These are phyloP conservation scores for Tethya wilhelma DNA, from an alignment of 37 sponge, comb jelly and placozoan genomes.

Conservation along the genomic window DNA sequence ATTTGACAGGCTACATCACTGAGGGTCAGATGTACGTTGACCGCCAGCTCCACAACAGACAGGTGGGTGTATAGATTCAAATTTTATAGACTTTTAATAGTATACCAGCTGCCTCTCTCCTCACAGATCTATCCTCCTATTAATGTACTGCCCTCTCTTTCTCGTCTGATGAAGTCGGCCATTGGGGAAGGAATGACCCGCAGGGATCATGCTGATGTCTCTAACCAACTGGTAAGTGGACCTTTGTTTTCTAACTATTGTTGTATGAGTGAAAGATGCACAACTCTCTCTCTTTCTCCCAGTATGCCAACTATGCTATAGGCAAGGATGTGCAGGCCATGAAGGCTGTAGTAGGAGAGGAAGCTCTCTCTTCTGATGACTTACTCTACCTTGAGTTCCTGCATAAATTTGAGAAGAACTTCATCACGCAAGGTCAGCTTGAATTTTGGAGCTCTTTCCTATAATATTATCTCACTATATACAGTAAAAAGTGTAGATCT, in stretches of 20 bases:
- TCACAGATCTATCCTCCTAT: conserved; percentile 96
- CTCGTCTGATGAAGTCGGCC: conserved; percentile 99
- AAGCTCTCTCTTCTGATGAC: conserved; percentile 95
- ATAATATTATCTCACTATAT: background rate
- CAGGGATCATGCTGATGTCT: conserved; percentile 97
- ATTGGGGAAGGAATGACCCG: conserved; percentile 99
- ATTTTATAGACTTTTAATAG: background rate
- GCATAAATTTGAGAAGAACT: conserved; percentile 99
- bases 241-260: background rate
- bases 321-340: conserved; percentile 99
- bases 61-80: conserved; percentile 35
- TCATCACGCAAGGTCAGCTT: conserved; percentile 90
- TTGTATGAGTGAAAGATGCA: background rate
- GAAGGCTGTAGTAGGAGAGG: conserved; percentile 99
- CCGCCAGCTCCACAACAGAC: conserved; percentile 99
- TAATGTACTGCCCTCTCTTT: conserved; percentile 99
- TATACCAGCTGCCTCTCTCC: background rate
- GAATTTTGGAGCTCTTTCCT: background rate
- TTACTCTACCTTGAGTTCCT: conserved; percentile 97
- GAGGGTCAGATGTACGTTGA: conserved; percentile 99
- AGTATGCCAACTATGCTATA: conserved; percentile 99
- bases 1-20: conserved; percentile 99
- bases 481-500: background rate
- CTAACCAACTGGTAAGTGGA: conserved; percentile 88
- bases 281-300: conserved; percentile 1